phyloP scores from a whole-genome alignment of 2,113 vertebrate species.

The Nannospalax galili region DNA sequence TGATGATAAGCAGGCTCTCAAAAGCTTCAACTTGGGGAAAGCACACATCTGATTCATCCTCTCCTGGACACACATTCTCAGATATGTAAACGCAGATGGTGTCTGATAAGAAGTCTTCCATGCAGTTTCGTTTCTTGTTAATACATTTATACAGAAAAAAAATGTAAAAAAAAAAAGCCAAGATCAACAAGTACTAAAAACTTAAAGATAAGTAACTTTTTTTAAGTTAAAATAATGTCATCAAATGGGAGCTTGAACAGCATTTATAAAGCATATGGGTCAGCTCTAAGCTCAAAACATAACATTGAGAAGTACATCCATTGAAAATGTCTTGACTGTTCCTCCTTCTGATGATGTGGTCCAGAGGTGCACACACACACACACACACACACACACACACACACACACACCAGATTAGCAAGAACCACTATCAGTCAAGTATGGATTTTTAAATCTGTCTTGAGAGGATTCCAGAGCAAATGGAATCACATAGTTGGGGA shows the following conservation, averaged over 20 bases:
- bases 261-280: neutral
- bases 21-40: too few species aligned
- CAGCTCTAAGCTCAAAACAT: neutral
- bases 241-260: neutral
- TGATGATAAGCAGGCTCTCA: too few species aligned
- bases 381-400: too few species aligned
- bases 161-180: too few species aligned
- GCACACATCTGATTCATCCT: too few species aligned
- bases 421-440: neutral
- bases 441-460: neutral
- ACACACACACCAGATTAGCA: neutral
- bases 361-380: neutral
- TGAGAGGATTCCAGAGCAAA: neutral
- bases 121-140: too few species aligned
- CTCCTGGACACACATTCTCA: neutral
- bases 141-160: too few species aligned
- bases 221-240: too few species aligned
- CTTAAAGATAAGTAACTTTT: too few species aligned
- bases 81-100: neutral
- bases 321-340: fast-evolving
- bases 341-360: neutral
- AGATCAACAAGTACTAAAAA: too few species aligned
- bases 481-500: neutral
- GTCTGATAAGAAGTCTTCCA: too few species aligned
- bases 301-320: neutral